Evolutionary conservation across 1,140 invertebrate species (phyloP), one percentile per base, ranked within the genome.

Genomic region (Drosophila aff.): DNA sequence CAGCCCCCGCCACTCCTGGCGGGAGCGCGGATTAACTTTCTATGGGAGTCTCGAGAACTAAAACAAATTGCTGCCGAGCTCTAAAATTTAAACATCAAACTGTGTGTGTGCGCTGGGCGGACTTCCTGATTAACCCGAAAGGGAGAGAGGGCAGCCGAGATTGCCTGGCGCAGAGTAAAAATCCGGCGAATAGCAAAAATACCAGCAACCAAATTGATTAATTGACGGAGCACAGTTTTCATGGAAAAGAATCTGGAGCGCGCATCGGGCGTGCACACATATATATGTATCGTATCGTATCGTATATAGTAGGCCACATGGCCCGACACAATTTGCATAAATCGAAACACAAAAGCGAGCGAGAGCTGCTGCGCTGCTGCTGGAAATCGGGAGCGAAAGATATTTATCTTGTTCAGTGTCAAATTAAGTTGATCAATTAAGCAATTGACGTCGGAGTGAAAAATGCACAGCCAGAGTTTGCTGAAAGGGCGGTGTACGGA

Each of bases 401-500:
- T 86, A 86, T 86, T 89, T 87, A 86, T 83, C 83, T 89, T 86
- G 46, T 53, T 58, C 55, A 92, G 84, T 92, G 89, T 91, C 89
- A 91, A 91, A 91, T 92, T 91, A 90, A 91, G 89, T 91, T 91
- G 90, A 91, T 91, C 89, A 91, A 91, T 91, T 91, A 91, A 91
- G 85, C 89, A 91, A 85, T 91, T 91, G 90, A 89, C 78, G 75
- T 79, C 21, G 40, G 16, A 67, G 61, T 55, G 64, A 71, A 75
- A 85, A 85, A 61, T 77, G 28, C 57, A 83, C 33, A 57, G 33
- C 41, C 63, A 46, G 53, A 49, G 66, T 81, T 67, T 61, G 64
- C 46, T 36, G 61, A 69, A 71, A 49, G 46, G 46, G 9, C n/a
- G 52, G 31, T 21, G 31, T 15, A 10, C 10, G 21, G 36, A 33